Percentiles rank a stretch among this genome's conserved stretches.
These are phyloP conservation scores for Pammene fasciana DNA, from an alignment of 2,888 invertebrate species.

Conservation along the genomic window DNA sequence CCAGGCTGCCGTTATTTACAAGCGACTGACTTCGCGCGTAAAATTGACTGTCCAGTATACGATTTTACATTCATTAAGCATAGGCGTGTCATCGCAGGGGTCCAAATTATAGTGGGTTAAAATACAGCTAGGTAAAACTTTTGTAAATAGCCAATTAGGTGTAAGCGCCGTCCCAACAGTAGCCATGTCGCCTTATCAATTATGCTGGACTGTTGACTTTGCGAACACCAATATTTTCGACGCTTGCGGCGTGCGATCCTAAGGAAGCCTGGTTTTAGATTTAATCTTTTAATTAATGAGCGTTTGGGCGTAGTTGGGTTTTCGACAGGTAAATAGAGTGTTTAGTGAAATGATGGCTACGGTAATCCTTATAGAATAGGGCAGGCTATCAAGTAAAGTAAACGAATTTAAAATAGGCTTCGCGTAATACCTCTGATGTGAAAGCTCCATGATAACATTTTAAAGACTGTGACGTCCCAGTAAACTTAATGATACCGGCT, in stretches of 20 bases:
- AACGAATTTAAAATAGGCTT: background rate
- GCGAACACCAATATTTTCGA: slow-evolving; percentile 63
- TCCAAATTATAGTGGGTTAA: background rate
- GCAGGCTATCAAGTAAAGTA: background rate
- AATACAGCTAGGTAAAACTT: background rate
- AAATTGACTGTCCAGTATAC: slow-evolving; percentile 3
- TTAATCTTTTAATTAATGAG: slow-evolving; percentile 60
- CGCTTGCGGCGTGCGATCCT: slow-evolving; percentile 47
- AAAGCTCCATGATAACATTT: background rate
- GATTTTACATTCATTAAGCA: background rate
- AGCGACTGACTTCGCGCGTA: background rate
- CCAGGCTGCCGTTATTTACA: slow-evolving; percentile 46
- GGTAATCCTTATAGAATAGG: slow-evolving; percentile 16
- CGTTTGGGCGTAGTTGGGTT: slow-evolving; percentile 19
- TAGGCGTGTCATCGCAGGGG: background rate
- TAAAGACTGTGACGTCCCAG: no score
- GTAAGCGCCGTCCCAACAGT: slow-evolving; percentile 44
- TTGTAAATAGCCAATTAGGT: slow-evolving; percentile 9
- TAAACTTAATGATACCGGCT: no score
- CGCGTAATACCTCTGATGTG: background rate
- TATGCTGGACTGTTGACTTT: slow-evolving; percentile 72
- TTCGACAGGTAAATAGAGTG: slow-evolving; percentile 35
- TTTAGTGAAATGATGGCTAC: slow-evolving; percentile 13
- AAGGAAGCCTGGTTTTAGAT: slow-evolving; percentile 50
- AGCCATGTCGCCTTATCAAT: slow-evolving; percentile 69